A percentile compares a stretch with the other conserved stretches of the same genome.
Conservation (phyloP, 92 coral and sea anemone species). For the Pocillopora meandrina region DNA sequence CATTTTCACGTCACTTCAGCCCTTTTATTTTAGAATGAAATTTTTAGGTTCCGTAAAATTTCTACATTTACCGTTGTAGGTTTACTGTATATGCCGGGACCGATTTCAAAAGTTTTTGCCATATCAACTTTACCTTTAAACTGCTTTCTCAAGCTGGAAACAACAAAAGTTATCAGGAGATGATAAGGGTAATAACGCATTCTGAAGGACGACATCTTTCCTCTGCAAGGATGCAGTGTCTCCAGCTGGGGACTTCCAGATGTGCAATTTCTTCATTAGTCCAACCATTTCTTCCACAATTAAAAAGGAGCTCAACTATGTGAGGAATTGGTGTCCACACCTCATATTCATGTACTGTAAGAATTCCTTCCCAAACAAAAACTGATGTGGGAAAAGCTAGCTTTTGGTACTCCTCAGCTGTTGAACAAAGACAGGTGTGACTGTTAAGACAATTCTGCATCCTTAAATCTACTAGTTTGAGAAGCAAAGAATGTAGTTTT, state of each 20-base stretch:
- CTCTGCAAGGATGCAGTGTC: slow-evolving; percentile 57
- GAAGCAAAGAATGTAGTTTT: neutral
- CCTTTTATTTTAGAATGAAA: neutral
- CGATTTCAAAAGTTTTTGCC: neutral
- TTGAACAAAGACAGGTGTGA: neutral
- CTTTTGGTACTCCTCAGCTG: slow-evolving; percentile 60
- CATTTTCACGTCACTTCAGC: neutral
- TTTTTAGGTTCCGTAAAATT: neutral
- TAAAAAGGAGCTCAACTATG: slow-evolving; percentile 40
- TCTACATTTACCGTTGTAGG: neutral
- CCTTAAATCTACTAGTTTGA: neutral
- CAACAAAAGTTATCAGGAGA: slow-evolving; percentile 66
- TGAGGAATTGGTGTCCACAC: slow-evolving; percentile 61
- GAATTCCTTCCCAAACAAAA: slow-evolving; percentile 43
- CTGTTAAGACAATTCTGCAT: neutral
- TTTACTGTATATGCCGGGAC: neutral
- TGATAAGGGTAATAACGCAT: slow-evolving; percentile 56
- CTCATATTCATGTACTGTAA: slow-evolving; percentile 22
- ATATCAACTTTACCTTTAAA: slow-evolving; percentile 20
- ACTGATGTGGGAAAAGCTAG: slow-evolving; percentile 58
- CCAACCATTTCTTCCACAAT: slow-evolving; percentile 57
- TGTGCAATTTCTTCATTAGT: slow-evolving; percentile 37
- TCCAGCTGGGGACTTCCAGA: slow-evolving; percentile 37
- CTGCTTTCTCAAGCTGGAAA: slow-evolving; percentile 55
- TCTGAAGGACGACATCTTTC: slow-evolving; percentile 42